Percentiles rank a stretch among this genome's conserved stretches.
Evolutionary conservation across 2,113 vertebrate species (phyloP).

Genomic region (Neotragus moschatus): DNA sequence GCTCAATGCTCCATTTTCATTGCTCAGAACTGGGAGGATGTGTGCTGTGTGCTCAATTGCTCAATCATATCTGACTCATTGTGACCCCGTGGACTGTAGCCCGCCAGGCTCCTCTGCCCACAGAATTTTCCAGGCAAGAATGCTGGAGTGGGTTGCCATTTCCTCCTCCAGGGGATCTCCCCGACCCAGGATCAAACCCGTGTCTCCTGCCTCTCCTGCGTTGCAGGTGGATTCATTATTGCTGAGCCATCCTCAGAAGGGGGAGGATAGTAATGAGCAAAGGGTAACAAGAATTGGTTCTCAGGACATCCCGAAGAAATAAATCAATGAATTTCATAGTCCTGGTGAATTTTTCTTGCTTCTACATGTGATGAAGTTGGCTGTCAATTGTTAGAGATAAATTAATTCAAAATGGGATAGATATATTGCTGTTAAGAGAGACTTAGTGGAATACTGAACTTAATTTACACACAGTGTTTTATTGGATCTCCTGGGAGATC

Average conservation of each 20-base stretch:
- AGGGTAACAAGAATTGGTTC: neutral
- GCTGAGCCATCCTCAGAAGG: neutral
- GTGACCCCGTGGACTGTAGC: neutral
- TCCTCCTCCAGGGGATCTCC: neutral
- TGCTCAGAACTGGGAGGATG: neutral
- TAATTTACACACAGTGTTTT: neutral
- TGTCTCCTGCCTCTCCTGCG: neutral
- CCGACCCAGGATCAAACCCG: neutral
- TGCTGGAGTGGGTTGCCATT: neutral
- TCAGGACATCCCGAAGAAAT: neutral
- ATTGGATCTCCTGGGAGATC: neutral
- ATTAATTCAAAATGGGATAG: neutral
- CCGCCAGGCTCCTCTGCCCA: neutral
- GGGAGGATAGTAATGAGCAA: neutral
- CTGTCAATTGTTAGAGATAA: neutral
- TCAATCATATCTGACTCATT: neutral
- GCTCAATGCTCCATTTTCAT: neutral
- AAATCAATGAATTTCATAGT: neutral
- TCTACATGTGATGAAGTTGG: neutral
- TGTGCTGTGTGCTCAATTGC: neutral
- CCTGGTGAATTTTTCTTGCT: neutral
- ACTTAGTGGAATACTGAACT: constrained; percentile 3
- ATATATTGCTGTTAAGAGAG: neutral
- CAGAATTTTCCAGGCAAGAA: neutral
- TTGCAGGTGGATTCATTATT: neutral